Base-by-base conservation (phyloP, 2,113 vertebrate genomes). In the Indicator indicator region DNA sequence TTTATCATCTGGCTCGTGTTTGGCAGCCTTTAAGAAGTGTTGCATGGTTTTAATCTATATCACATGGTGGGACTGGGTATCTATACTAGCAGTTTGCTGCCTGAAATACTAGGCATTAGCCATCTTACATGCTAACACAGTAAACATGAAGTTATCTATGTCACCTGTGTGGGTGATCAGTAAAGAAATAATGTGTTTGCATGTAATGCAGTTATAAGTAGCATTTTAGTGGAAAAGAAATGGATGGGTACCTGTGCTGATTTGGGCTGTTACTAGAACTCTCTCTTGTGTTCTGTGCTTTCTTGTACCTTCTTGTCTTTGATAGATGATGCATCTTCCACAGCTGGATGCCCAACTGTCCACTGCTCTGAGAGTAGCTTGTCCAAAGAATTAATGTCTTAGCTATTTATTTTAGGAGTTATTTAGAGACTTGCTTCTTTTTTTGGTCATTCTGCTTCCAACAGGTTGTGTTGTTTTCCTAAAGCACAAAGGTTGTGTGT, bases 1-100 rank as follows among this genome's bases (percentile, higher is more conserved):
- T 19, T 44, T 1, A 13, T 63, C 1, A 46, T 83, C 26, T n/a
- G 40, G 2, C 12, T 6, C 3, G 6, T 3, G 8, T 14, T 71
- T 79, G 27, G 14, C 32, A 54, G 11, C 56, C 50, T 68, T 42
- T 75, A 83, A 60, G 42, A 44, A 52, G 30, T 30, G 32, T 32
- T 68, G 11, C 5, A 8, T 1, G 0, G 5, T 62, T 89, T 86
- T 44, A 64, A 3, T 78, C 32, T 42, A 60, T 83, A 90, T 77
- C 63, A 13, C 56, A 3, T 72, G 56, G 58, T 9, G 6, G 9
- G 15, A 32, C 1, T 4, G 40, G 24, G 24, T 60, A 32, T 42
- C 36, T 65, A 23, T 69, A 21, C 16, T 20, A 73, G 26, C 16
- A 80, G 5, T 5, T 48, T 72, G 16, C 26, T 72, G 44, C 59